These are phyloP conservation scores for Sesia bembeciformis DNA, from an alignment of 2,888 invertebrate genomes.

Conservation along the genomic window DNA sequence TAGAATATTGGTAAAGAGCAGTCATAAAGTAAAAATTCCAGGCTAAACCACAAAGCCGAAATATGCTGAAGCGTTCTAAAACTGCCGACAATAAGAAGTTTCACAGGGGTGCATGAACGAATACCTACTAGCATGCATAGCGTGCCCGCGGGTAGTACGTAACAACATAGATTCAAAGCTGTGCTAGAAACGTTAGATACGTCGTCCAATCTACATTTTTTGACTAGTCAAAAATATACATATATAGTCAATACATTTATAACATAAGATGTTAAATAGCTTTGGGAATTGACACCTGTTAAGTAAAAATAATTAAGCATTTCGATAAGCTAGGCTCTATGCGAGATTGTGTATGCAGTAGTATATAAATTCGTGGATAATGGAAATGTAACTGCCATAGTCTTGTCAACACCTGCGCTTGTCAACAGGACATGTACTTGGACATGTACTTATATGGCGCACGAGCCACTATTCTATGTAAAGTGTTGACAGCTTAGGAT, in stretches of 20 bases:
- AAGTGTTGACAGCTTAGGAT: not conserved
- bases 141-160: too few relatives aligned
- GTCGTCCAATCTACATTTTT: too few relatives aligned
- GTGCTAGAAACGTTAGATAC: too few relatives aligned
- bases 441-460: not conserved
- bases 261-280: too few relatives aligned
- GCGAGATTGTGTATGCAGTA: too few relatives aligned
- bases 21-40: not conserved
- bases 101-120: not conserved
- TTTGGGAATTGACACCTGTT: too few relatives aligned
- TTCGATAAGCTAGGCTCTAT: too few relatives aligned
- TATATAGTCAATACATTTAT: too few relatives aligned
- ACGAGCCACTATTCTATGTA: not conserved
- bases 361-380: not conserved
- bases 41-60: slow-evolving; percentile 32
- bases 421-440: not conserved
- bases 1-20: not conserved
- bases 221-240: too few relatives aligned
- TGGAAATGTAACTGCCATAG: not conserved
- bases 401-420: not conserved
- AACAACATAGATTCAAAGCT: too few relatives aligned
- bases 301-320: too few relatives aligned
- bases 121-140: too few relatives aligned
- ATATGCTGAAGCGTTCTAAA: slow-evolving; percentile 36
- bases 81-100: slow-evolving; percentile 13